Percentiles rank a stretch among this genome's conserved stretches.
Conservation (phyloP, 2,113 vertebrate genomes). For the Lates calcarifer region DNA sequence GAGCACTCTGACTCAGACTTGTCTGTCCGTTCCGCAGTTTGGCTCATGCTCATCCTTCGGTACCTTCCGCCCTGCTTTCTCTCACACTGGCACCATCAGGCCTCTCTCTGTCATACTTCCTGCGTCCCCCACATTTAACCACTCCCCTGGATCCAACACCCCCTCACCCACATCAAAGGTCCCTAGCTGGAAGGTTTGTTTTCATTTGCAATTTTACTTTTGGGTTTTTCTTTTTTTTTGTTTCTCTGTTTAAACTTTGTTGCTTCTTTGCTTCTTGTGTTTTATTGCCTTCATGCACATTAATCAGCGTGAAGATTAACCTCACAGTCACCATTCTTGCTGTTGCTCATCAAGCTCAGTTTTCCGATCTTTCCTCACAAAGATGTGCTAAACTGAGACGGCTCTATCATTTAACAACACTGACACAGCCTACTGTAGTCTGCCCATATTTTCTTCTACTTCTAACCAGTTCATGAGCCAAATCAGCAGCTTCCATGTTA, state of each 20-base stretch:
- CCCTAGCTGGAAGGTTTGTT: slow-evolving; percentile 90
- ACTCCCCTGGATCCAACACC: slow-evolving; percentile 86
- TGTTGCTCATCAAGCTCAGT: slow-evolving; percentile 52
- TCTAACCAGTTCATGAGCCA: slow-evolving; percentile 64
- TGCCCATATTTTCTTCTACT: slow-evolving; percentile 27
- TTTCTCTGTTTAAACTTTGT: slow-evolving; percentile 43
- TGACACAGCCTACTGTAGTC: slow-evolving; percentile 13
- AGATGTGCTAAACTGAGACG: slow-evolving; percentile 56
- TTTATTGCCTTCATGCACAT: slow-evolving; percentile 45
- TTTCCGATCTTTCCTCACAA: slow-evolving; percentile 62
- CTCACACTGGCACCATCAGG: slow-evolving; percentile 87
- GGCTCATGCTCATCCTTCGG: slow-evolving; percentile 88
- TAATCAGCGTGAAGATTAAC: slow-evolving; percentile 35
- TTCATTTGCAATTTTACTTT: slow-evolving; percentile 82
- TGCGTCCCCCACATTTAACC: slow-evolving; percentile 87
- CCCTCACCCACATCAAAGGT: slow-evolving; percentile 88
- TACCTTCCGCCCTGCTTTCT: slow-evolving; percentile 88
- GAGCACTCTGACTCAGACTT: slow-evolving; percentile 78
- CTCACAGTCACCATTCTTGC: slow-evolving; percentile 54
- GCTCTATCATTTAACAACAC: slow-evolving; percentile 34
- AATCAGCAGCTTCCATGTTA: slow-evolving; percentile 41
- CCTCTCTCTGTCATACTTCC: slow-evolving; percentile 87
- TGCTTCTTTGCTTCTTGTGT: slow-evolving; percentile 72
- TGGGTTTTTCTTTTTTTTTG: slow-evolving; percentile 21
- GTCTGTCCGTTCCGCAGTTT: slow-evolving; percentile 87